These are phyloP conservation scores for Pachyrhynchus sulphureomaculatus DNA, from an alignment of 1,140 invertebrate genomes.

Conservation along the genomic window DNA sequence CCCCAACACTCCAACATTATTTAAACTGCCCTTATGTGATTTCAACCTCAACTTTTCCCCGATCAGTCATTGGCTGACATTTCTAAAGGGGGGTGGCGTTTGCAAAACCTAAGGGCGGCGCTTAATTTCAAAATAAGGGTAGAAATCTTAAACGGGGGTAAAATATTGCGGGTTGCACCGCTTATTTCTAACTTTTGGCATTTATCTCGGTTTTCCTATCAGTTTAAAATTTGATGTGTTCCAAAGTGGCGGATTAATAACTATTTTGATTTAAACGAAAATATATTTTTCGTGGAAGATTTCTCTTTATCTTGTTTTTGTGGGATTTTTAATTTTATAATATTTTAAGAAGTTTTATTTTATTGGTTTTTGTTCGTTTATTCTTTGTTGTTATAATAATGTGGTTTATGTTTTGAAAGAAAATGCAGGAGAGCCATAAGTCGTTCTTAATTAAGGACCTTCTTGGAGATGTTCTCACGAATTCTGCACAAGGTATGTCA, in stretches of 20 bases:
- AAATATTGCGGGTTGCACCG: slow-evolving; percentile 31
- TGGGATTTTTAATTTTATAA: too few relatives aligned
- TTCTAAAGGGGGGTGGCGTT: neutral
- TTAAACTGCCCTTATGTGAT: too few relatives aligned
- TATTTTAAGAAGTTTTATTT: too few relatives aligned
- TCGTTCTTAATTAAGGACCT: slow-evolving; percentile 77
- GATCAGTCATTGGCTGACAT: neutral
- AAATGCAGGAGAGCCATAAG: slow-evolving; percentile 69
- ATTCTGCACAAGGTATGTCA: slow-evolving; percentile 37
- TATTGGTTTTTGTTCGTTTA: too few relatives aligned
- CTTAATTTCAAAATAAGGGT: slow-evolving; percentile 1
- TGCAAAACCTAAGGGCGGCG: slow-evolving; percentile 7
- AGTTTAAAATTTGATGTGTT: slow-evolving; percentile 27
- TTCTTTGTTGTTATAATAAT: slow-evolving; percentile 16
- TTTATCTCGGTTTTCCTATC: slow-evolving; percentile 17
- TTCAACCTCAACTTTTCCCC: too few relatives aligned
- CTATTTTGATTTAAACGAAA: too few relatives aligned
- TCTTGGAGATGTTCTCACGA: slow-evolving; percentile 68
- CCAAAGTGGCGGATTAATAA: neutral
- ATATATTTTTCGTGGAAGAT: too few relatives aligned
- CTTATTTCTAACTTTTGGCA: slow-evolving; percentile 30
- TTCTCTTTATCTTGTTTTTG: too few relatives aligned
- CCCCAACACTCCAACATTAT: too few relatives aligned
- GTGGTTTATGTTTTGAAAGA: neutral
- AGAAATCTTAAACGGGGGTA: slow-evolving; percentile 20